Evolutionary conservation across 2,888 invertebrate species (phyloP), one percentile per base, ranked within the genome.

Genomic region (Eulithis prunata): DNA sequence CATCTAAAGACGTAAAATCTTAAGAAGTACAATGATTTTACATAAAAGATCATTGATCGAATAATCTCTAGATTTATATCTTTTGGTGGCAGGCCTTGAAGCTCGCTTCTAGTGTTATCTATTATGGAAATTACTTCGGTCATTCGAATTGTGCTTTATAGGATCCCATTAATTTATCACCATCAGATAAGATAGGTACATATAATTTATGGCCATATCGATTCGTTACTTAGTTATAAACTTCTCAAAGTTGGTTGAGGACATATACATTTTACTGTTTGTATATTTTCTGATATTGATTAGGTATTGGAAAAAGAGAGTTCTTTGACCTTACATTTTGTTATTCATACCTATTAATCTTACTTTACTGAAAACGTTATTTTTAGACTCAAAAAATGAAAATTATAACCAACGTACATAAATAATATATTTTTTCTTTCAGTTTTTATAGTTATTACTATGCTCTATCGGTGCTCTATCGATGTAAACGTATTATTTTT

Each of bases 91-190:
- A 53, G 13, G 36, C 21, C 21, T 11, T 21, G 36, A 8, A 53
- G n/a, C n/a, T 32, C 38, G 36, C 41, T 55, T 54, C 8, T 53
- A 8, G 36, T 14, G 38, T 70, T 38, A 68, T 73, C 61, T 71
- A 66, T 65, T 70, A 72, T 70, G 46, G 36, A 57, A 63, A 57
- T 63, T 57, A 13, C 32, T 14, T 12, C 21, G 53, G 63, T 55
- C 58, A 62, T 54, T 57, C 49, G 13, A 45, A 38, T 41, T 21
- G 47, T 57, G 36, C 8, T 57, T 66, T 54, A 65, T 60, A 49
- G 64, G 53, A 43, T 56, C 51, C 52, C 59, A 49, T 49, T 49
- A 57, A 71, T 69, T 69, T 71, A 72, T 71, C 60, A 60, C 56
- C 45, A 53, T 60, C 46, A 69, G 70, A 69, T 69, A 70, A 69